phyloP scores from a whole-genome alignment of 2,113 vertebrate genomes.

The Dendropsophus ebraccatus region DNA sequence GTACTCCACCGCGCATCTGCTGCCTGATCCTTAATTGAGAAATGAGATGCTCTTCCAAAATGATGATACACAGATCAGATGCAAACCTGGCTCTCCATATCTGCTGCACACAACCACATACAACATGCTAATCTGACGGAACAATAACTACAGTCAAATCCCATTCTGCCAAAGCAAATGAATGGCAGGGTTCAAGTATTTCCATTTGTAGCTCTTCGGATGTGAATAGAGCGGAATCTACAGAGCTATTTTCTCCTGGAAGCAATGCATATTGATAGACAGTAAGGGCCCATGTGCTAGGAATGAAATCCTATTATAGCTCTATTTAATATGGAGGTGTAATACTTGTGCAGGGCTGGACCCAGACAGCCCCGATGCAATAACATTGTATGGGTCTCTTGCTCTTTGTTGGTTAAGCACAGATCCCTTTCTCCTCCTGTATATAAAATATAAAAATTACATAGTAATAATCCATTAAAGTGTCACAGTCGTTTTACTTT shows the following conservation, averaged over 20 bases:
- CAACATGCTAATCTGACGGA: background rate
- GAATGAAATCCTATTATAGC: background rate
- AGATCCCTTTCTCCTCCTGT: no score
- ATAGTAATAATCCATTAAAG: no score
- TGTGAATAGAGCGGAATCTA: background rate
- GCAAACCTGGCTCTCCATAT: constrained; percentile 11
- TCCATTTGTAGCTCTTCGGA: background rate
- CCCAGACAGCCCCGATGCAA: no score
- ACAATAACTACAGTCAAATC: background rate
- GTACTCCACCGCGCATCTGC: constrained; percentile 37
- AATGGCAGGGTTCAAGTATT: background rate
- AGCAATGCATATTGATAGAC: background rate
- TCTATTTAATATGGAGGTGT: background rate
- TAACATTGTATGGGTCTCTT: no score
- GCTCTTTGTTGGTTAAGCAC: no score
- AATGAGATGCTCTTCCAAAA: constrained; percentile 46
- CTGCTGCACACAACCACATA: background rate
- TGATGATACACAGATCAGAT: constrained; percentile 35
- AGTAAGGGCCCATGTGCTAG: background rate
- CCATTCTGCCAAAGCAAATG: background rate
- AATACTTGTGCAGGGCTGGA: background rate
- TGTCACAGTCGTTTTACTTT: no score
- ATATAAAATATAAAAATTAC: no score
- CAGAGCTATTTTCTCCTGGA: background rate
- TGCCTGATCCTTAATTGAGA: constrained; percentile 48